Percentiles rank a stretch among this genome's conserved stretches.
phyloP scores from a whole-genome alignment of 2,797 vertebrate species.

The Acrossocheilus fasciatus region DNA sequence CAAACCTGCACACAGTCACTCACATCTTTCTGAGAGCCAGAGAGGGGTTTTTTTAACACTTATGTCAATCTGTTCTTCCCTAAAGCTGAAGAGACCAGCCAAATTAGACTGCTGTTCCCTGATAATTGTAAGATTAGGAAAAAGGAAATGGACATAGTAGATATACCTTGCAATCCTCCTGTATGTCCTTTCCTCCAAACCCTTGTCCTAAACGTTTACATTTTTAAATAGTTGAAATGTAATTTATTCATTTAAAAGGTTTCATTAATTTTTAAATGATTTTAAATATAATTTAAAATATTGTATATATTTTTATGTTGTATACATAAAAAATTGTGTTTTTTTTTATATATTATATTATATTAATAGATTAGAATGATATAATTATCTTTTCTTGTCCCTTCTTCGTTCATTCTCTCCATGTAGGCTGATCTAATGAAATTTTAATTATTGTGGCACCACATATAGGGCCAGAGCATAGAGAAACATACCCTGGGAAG shows the following conservation, averaged over 20 bases:
- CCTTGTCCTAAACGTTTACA: background rate
- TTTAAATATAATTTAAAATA: no score
- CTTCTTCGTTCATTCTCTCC: background rate
- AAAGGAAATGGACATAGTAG: conserved; percentile 60
- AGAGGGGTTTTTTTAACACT: conserved; percentile 60
- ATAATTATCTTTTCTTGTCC: background rate
- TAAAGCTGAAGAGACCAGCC: conserved; percentile 85
- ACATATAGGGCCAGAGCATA: background rate
- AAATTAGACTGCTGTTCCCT: conserved; percentile 88
- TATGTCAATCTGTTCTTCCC: conserved; percentile 87
- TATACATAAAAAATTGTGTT: no score
- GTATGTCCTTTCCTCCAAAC: background rate
- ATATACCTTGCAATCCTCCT: conserved; percentile 30
- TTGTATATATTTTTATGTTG: no score
- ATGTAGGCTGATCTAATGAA: background rate
- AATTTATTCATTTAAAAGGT: background rate
- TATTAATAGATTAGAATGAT: background rate
- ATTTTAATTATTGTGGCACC: background rate
- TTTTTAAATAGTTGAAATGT: background rate
- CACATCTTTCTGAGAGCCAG: conserved; percentile 18
- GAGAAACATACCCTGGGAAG: conserved; percentile 30
- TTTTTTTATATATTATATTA: background rate
- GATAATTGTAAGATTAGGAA: conserved; percentile 90
- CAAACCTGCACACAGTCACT: conserved; percentile 74
- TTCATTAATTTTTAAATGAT: no score